A percentile compares a stretch with the other conserved stretches of the same genome.
Conservation (phyloP, 2,797 vertebrate genomes). For the Hemibagrus guttatus region DNA sequence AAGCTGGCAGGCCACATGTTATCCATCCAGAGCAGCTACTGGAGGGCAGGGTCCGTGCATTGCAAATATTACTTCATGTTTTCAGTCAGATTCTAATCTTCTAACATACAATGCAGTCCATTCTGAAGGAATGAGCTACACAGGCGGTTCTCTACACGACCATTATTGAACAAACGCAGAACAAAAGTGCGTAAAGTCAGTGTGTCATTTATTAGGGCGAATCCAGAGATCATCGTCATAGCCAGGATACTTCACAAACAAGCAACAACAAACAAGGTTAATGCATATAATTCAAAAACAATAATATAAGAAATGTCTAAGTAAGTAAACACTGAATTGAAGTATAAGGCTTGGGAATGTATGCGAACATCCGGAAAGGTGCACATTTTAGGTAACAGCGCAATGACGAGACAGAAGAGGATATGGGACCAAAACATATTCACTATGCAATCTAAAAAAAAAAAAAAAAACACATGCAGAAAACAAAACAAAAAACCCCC, state of each 20-base stretch:
- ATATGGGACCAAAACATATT: background rate
- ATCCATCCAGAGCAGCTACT: slow-evolving; percentile 76
- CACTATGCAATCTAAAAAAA: too few species aligned
- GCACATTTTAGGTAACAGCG: background rate
- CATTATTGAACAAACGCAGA: background rate
- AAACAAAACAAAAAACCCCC: background rate
- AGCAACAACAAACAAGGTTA: background rate
- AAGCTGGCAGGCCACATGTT: slow-evolving; percentile 69
- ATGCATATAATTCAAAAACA: background rate
- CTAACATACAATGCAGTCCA: background rate
- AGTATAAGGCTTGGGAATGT: background rate
- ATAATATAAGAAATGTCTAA: background rate
- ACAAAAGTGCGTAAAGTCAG: background rate
- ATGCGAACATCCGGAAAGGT: background rate
- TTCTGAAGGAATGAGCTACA: background rate
- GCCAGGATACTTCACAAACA: background rate
- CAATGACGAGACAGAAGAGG: background rate
- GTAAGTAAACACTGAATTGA: background rate
- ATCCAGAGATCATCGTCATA: background rate
- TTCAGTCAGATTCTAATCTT: background rate
- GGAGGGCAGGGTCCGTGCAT: slow-evolving; percentile 72
- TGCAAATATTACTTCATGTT: background rate
- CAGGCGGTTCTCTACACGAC: background rate
- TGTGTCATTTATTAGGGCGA: background rate
- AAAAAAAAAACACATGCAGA: background rate